Conservation (phyloP, 2,888 invertebrate species). For the Ariolimax columbianus region DNA sequence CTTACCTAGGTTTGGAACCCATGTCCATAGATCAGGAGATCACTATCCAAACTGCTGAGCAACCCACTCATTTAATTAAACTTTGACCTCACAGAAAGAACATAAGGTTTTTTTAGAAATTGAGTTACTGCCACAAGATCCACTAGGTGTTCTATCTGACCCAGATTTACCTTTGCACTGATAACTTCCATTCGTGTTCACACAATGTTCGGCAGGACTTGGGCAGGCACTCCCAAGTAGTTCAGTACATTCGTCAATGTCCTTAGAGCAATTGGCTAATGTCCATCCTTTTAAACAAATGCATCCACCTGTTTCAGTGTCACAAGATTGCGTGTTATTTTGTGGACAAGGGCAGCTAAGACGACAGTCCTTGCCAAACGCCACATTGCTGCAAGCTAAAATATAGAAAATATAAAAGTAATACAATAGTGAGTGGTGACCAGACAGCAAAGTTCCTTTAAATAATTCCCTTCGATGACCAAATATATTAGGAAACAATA, state of each 20-base stretch:
- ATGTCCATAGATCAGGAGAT: too few relatives aligned
- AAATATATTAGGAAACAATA: too few relatives aligned
- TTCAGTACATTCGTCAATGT: slow-evolving; percentile 22
- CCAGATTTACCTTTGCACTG: not conserved
- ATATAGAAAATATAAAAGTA: not conserved
- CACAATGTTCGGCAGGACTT: not conserved
- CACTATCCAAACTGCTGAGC: too few relatives aligned
- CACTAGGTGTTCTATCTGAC: not conserved
- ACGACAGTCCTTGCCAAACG: slow-evolving; percentile 8
- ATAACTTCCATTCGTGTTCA: slow-evolving; percentile 18
- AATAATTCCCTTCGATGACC: too few relatives aligned
- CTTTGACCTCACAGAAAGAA: too few relatives aligned
- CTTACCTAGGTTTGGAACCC: too few relatives aligned
- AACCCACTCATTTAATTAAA: too few relatives aligned
- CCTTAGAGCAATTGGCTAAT: not conserved
- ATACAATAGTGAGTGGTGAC: too few relatives aligned
- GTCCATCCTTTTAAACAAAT: slow-evolving; percentile 17
- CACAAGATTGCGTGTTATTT: not conserved
- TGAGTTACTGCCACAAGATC: not conserved
- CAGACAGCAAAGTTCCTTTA: too few relatives aligned
- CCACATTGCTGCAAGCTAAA: slow-evolving; percentile 3
- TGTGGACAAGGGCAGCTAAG: not conserved
- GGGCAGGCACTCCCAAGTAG: not conserved
- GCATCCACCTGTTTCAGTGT: slow-evolving; percentile 4
- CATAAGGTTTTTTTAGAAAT: too few relatives aligned